Base-by-base conservation (phyloP, 2,888 invertebrate species). In the Microctonus hyperodae region DNA sequence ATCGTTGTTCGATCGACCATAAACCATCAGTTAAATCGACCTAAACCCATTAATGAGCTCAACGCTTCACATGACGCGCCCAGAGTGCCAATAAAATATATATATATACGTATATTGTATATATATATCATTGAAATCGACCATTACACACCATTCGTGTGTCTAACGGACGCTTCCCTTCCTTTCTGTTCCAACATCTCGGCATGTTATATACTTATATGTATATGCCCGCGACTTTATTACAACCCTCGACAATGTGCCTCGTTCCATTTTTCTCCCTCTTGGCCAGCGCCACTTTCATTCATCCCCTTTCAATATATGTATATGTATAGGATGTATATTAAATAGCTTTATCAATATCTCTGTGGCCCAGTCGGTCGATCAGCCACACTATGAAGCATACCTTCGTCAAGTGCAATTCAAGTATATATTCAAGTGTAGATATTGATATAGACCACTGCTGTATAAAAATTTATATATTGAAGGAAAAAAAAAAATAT, bases 61-160 rank as follows among this genome's bases (percentile, higher is more conserved):
- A 72, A 73, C 66, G 65, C 63, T 37, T n/a, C 37, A 37, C 37
- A n/a, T 53, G 58, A 68, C 66, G 69, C 63, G 68, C 62, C 37
- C 70, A 60, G 71, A 75, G 75, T 73, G 70, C 72, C 74, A 73
- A 76, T 76, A 76, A 76, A 75, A 20, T 59, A 58, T 57, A 65
- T 50, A 59, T 35, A 37, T 37, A 37, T n/a, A 13, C 11, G 35
- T 35, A 11, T 35, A 10, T n/a, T n/a, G n/a, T n/a, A n/a, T n/a
- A n/a, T n/a, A n/a, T n/a, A n/a, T n/a, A n/a, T n/a, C n/a, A n/a
- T 37, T 37, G n/a, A 37, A 37, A 4, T n/a, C 1, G 37, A 37
- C n/a, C 37, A 37, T 37, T 37, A 37, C n/a, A n/a, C 37, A 37
- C n/a, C 2, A 13, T 37, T n/a, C 63, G 63, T 64, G 56, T 56